Evolutionary conservation across 2,113 vertebrate genomes (phyloP).

Genomic region (Silurus meridionalis): DNA sequence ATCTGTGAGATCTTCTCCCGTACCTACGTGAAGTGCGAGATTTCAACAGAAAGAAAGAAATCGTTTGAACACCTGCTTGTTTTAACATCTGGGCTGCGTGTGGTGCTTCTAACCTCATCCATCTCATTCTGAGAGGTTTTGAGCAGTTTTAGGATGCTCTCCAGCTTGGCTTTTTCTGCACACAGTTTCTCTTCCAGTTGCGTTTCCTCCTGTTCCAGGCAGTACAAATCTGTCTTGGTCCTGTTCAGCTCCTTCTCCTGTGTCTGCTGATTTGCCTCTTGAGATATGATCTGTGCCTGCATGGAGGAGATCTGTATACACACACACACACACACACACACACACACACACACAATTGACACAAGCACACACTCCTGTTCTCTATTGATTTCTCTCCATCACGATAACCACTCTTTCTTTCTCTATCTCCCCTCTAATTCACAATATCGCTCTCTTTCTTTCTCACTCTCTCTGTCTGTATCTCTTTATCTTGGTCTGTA

Average conservation of each 20-base stretch:
- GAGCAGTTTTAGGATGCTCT: slow-evolving; percentile 89
- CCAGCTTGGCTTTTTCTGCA: slow-evolving; percentile 85
- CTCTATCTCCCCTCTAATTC: too few species aligned
- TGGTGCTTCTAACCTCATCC: slow-evolving; percentile 79
- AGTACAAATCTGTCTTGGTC: slow-evolving; percentile 83
- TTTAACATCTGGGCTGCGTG: background rate
- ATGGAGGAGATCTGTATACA: slow-evolving; percentile 85
- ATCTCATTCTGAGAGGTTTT: slow-evolving; percentile 92
- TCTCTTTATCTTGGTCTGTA: too few species aligned
- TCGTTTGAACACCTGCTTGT: background rate
- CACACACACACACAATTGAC: background rate
- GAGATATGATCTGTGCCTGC: slow-evolving; percentile 89
- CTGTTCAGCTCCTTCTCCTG: slow-evolving; percentile 88
- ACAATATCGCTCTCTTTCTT: background rate
- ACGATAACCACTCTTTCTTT: background rate
- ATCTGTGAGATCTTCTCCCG: slow-evolving; percentile 84
- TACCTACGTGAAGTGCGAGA: slow-evolving; percentile 70
- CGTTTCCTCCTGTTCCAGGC: slow-evolving; percentile 89
- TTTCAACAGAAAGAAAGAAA: background rate
- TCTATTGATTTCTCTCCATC: background rate
- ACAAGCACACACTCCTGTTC: too few species aligned
- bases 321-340: background rate
- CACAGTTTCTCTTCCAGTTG: slow-evolving; percentile 89
- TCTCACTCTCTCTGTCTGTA: background rate
- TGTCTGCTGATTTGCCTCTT: slow-evolving; percentile 83